Percentiles rank a stretch among this genome's conserved stretches.
phyloP scores from a whole-genome alignment of 2,888 invertebrate species.

The Diaperis boleti region DNA sequence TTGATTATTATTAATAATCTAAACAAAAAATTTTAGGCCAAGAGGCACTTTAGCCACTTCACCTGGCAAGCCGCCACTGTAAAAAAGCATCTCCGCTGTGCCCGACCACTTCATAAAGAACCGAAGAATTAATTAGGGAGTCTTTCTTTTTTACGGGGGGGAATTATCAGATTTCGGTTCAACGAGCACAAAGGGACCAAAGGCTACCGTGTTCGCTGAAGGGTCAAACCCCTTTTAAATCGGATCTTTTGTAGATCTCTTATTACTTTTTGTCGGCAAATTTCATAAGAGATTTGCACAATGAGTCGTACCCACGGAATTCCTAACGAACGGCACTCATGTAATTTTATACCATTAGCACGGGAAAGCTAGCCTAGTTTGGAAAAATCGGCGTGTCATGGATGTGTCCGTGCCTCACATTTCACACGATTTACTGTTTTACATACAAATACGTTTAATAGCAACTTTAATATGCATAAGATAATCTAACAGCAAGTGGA shows the following conservation, averaged over 20 bases:
- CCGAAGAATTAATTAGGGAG: slow-evolving; percentile 36
- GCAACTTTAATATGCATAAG: slow-evolving; percentile 43
- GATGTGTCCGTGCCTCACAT: slow-evolving; percentile 26
- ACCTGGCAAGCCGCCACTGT: too few relatives aligned
- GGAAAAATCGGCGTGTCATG: slow-evolving; percentile 31
- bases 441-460: slow-evolving; percentile 43
- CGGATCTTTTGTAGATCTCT: slow-evolving; percentile 58
- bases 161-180: slow-evolving; percentile 54
- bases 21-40: too few relatives aligned
- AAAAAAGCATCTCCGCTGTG: slow-evolving; percentile 26
- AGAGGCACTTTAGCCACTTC: too few relatives aligned
- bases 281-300: slow-evolving; percentile 57
- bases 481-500: slow-evolving; percentile 44
- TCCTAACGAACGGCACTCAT: slow-evolving; percentile 48
- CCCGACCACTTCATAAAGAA: slow-evolving; percentile 35
- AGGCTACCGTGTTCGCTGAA: slow-evolving; percentile 49
- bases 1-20: too few relatives aligned
- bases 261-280: slow-evolving; percentile 58
- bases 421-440: slow-evolving; percentile 44
- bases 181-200: slow-evolving; percentile 53
- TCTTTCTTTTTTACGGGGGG: slow-evolving; percentile 45
- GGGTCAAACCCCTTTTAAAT: slow-evolving; percentile 58
- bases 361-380: slow-evolving; percentile 17
- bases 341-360: slow-evolving; percentile 31
- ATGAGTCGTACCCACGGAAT: slow-evolving; percentile 53